Evolutionary conservation across 2,113 vertebrate species (phyloP), one percentile per base, ranked within the genome.

Genomic region (Smithornis capensis): DNA sequence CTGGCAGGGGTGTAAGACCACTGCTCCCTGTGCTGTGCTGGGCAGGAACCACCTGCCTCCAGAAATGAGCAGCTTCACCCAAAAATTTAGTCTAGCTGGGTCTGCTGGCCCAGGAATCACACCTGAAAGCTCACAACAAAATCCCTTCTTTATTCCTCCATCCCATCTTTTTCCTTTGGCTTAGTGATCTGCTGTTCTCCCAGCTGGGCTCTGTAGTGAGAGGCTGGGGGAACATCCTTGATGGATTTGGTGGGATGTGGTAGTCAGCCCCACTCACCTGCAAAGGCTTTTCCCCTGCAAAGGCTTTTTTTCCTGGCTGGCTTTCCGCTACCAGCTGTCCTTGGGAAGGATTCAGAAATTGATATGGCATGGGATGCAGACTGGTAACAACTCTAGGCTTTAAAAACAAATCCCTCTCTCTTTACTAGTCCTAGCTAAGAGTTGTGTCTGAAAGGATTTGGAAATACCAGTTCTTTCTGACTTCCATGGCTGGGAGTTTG

Each of bases 51-150:
- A 5, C 50, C 49, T 62, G 45, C 64, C 64, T 81, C 42, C 67
- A 7, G 3, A 29, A 75, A 9, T 3, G 29, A 81, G 27, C 9
- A 42, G 33, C 50, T 63, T 5, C 21, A 42, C 35, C 59, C 74
- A 83, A 19, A 90, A 60, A 42, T 19, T 64, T 8, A 7, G 53
- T 21, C 5, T 47, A 62, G 45, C 60, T 22, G 79, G 19, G 23
- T 59, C 53, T 79, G 67, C 42, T 17, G 6, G 29, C 53, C 22
- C 0, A 0, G 29, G 29, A 14, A 1, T 38, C 69, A 5, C 65
- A 19, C 31, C 35, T 25, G 25, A 19, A n/a, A 50, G 47, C 37
- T 55, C 59, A 4, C n/a, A 35, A 2, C 50, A 74, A 45, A 73
- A 23, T 27, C 25, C 2, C 0, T 38, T 56, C 64, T 59, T 67